These are phyloP conservation scores for Megalops atlanticus DNA, from an alignment of 2,113 vertebrate genomes.

Conservation along the genomic window DNA sequence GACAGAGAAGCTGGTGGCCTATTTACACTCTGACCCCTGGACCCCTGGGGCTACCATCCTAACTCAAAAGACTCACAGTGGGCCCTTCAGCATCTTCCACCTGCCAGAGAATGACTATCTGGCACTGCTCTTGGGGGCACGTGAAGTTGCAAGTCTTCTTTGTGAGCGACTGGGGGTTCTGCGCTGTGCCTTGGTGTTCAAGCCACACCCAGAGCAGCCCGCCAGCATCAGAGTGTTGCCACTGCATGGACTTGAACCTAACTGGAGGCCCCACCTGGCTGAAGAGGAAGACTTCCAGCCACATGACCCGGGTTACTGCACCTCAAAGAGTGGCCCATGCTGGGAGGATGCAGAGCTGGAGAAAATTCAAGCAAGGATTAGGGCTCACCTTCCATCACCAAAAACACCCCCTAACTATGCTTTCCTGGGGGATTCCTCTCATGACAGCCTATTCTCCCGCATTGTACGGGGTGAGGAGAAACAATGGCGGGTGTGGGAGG, in stretches of 20 bases:
- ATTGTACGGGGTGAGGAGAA: slow-evolving; percentile 72
- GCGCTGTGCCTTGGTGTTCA: slow-evolving; percentile 68
- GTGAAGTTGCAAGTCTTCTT: slow-evolving; percentile 56
- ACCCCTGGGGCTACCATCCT: slow-evolving; percentile 66
- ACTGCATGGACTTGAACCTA: slow-evolving; percentile 64
- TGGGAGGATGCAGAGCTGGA: slow-evolving; percentile 59
- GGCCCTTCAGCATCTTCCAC: slow-evolving; percentile 59
- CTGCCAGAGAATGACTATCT: slow-evolving; percentile 55
- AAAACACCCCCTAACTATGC: slow-evolving; percentile 43
- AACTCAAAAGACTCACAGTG: slow-evolving; percentile 40
- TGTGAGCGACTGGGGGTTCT: slow-evolving; percentile 58
- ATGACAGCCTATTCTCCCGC: slow-evolving; percentile 63
- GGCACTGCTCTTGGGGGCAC: slow-evolving; percentile 59
- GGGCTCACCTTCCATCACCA: slow-evolving; percentile 51
- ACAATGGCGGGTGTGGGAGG: slow-evolving; percentile 77
- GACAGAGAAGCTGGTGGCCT: slow-evolving; percentile 60
- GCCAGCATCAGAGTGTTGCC: slow-evolving; percentile 64
- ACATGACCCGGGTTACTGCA: slow-evolving; percentile 65
- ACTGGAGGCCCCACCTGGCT: slow-evolving; percentile 67
- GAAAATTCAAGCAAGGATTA: slow-evolving; percentile 55
- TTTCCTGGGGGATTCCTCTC: slow-evolving; percentile 55
- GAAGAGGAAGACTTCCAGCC: slow-evolving; percentile 60
- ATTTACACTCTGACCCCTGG: slow-evolving; percentile 68
- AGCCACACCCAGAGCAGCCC: slow-evolving; percentile 52
- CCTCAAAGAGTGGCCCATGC: slow-evolving; percentile 66